These are phyloP conservation scores for Strigamia crassipes DNA, from an alignment of 2,888 invertebrate genomes.

Conservation along the genomic window DNA sequence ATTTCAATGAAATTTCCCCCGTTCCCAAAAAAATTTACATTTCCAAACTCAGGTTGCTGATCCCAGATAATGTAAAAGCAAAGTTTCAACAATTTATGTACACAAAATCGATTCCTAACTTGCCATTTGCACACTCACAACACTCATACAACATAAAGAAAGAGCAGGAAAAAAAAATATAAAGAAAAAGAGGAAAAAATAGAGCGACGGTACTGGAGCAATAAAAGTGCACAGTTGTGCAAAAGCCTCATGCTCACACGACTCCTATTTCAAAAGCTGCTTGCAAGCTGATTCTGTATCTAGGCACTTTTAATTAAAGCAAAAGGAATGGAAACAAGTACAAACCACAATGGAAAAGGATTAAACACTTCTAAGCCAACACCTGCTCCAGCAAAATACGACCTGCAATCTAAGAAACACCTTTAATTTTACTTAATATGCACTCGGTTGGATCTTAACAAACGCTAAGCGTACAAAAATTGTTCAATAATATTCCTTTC, in stretches of 20 bases:
- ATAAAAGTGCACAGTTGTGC: slow-evolving; percentile 31
- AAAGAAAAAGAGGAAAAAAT: slow-evolving; percentile 1
- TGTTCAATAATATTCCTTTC: neutral
- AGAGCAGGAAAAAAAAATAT: neutral
- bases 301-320: slow-evolving; percentile 35
- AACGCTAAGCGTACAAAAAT: neutral
- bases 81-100: slow-evolving; percentile 29
- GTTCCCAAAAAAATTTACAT: neutral
- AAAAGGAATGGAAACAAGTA: slow-evolving; percentile 24
- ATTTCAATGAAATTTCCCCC: neutral
- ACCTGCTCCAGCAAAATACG: slow-evolving; percentile 23
- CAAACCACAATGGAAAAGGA: slow-evolving; percentile 23
- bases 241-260: slow-evolving; percentile 30
- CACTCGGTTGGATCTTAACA: neutral
- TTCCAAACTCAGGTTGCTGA: neutral
- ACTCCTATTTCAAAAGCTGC: slow-evolving; percentile 31
- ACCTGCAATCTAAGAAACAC: slow-evolving; percentile 26
- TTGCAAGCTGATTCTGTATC: slow-evolving; percentile 34
- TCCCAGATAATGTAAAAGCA: neutral
- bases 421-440: slow-evolving; percentile 20
- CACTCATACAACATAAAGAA: neutral
- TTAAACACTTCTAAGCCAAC: slow-evolving; percentile 23
- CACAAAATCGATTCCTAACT: slow-evolving; percentile 29
- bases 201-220: neutral
- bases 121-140: slow-evolving; percentile 25